Percentiles rank a stretch among this genome's conserved stretches.
Conservation (phyloP, 2,888 invertebrate species). For the Kuschelorhynchus macadamiae region DNA sequence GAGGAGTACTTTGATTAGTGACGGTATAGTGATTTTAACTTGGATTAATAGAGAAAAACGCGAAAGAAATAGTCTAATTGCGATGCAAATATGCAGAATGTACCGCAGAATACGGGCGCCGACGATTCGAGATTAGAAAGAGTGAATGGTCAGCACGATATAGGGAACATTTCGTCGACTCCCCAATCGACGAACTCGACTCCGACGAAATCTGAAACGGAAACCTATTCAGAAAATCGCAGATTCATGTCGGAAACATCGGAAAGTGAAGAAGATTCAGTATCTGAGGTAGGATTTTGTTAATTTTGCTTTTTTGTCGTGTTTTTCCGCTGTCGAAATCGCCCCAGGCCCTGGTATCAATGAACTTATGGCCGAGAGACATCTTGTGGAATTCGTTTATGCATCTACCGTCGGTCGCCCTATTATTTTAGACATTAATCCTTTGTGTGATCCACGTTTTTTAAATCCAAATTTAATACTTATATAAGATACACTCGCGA, state of each 20-base stretch:
- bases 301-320: slow-evolving; percentile 24
- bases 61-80: slow-evolving; percentile 67
- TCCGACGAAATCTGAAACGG: slow-evolving; percentile 88
- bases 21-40: slow-evolving; percentile 64
- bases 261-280: slow-evolving; percentile 96
- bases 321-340: slow-evolving; percentile 35
- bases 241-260: slow-evolving; percentile 95
- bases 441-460: slow-evolving; percentile 23
- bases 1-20: slow-evolving; percentile 70
- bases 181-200: slow-evolving; percentile 83
- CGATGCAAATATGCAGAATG: slow-evolving; percentile 93
- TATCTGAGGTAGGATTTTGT: slow-evolving; percentile 85
- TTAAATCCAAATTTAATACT: slow-evolving; percentile 25
- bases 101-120: slow-evolving; percentile 81
- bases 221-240: slow-evolving; percentile 88
- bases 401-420: slow-evolving; percentile 48
- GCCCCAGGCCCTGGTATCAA: slow-evolving; percentile 69
- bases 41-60: slow-evolving; percentile 67
- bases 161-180: slow-evolving; percentile 79
- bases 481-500: slow-evolving; percentile 45
- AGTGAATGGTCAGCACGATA: slow-evolving; percentile 82
- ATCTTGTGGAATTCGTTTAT: slow-evolving; percentile 72
- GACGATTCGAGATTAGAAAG: slow-evolving; percentile 87
- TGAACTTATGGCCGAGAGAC: slow-evolving; percentile 76
- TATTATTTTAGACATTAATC: slow-evolving; percentile 13